phyloP scores from a whole-genome alignment of 2,888 invertebrate genomes.

The Linhomoeus sp. region DNA sequence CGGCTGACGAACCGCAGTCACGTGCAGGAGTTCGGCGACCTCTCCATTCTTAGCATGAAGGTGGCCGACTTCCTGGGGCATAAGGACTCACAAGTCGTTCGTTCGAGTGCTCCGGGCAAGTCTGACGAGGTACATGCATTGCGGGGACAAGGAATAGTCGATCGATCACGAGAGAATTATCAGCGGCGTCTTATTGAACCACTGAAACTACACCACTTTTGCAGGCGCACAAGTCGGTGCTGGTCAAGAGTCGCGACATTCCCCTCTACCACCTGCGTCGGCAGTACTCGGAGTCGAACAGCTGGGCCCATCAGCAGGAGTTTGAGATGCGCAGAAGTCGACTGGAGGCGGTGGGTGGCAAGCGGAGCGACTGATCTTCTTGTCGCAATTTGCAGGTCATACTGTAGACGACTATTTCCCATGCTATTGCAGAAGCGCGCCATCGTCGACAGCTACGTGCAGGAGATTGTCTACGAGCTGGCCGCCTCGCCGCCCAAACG shows the following conservation, averaged over 20 bases:
- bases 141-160: neutral
- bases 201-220: too few relatives aligned
- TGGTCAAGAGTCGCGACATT: conserved; percentile 28
- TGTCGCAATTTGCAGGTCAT: too few relatives aligned
- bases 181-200: too few relatives aligned
- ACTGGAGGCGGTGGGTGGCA: conserved; percentile 8
- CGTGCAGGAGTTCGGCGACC: conserved; percentile 40
- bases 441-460: conserved; percentile 12
- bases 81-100: neutral
- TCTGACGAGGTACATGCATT: neutral
- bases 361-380: neutral
- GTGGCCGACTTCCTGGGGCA: conserved; percentile 30
- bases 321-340: conserved; percentile 5
- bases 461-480: conserved; percentile 13
- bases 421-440: conserved; percentile 10
- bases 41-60: conserved; percentile 17
- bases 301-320: conserved; percentile 7
- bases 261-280: conserved; percentile 20
- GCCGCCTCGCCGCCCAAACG: conserved; percentile 7
- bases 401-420: too few relatives aligned
- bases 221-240: conserved; percentile 15
- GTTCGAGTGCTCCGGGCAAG: neutral
- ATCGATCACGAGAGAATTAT: neutral
- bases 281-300: conserved; percentile 10
- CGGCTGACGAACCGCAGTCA: conserved; percentile 39